Percentiles rank a stretch among this genome's conserved stretches.
Conservation (phyloP, 2,888 invertebrate genomes). For the Dryobota labecula region DNA sequence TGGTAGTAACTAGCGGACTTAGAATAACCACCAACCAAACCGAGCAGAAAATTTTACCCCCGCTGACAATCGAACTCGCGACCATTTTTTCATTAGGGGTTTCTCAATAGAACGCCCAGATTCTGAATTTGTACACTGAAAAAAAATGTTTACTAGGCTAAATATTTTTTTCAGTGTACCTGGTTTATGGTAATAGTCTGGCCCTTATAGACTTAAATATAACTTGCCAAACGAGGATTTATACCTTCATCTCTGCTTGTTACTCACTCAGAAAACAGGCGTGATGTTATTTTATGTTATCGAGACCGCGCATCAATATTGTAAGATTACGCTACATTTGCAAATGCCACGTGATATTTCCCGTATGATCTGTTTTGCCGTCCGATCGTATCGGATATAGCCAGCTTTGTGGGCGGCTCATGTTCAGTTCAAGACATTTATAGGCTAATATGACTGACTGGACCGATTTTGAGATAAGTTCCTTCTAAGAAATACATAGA, state of each 20-base stretch:
- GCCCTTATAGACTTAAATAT: not conserved
- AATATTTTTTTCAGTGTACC: too few relatives aligned
- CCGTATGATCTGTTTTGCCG: constrained; percentile 45
- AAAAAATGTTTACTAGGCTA: too few relatives aligned
- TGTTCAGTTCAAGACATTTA: constrained; percentile 46
- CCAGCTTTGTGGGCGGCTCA: constrained; percentile 41
- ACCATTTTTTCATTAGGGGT: not conserved
- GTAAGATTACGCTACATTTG: constrained; percentile 26
- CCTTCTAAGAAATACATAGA: not conserved
- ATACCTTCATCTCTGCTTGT: not conserved
- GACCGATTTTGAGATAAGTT: constrained; percentile 29
- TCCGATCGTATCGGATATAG: constrained; percentile 37
- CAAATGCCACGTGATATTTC: constrained; percentile 37
- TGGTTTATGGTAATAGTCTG: not conserved
- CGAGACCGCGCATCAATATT: constrained; percentile 23
- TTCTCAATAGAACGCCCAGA: too few relatives aligned
- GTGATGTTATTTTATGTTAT: constrained; percentile 6
- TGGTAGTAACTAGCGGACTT: too few relatives aligned
- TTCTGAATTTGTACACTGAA: not conserved
- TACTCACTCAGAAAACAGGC: not conserved
- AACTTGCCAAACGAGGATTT: not conserved
- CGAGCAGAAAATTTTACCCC: too few relatives aligned
- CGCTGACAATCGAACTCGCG: too few relatives aligned
- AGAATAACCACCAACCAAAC: too few relatives aligned
- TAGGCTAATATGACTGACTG: constrained; percentile 31